Conservation (phyloP, 2,888 invertebrate genomes). For the Mythimna lalbum region DNA sequence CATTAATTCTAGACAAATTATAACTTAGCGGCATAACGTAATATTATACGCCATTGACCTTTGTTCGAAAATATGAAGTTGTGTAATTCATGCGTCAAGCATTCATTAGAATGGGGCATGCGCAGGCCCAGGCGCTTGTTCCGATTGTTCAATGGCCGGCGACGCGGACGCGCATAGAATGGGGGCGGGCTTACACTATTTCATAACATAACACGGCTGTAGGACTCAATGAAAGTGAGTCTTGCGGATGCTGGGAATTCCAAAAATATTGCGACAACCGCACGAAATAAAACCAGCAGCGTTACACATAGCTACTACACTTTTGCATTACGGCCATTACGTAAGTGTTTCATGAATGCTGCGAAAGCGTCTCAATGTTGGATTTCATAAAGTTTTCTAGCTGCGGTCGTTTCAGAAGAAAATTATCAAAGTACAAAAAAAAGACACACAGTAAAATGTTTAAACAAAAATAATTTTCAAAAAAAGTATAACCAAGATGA, state of each 20-base stretch:
- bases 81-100: constrained; percentile 74
- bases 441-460: too few species aligned
- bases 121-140: constrained; percentile 70
- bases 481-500: too few species aligned
- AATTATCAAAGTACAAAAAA: not conserved
- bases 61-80: constrained; percentile 72
- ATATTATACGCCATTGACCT: constrained; percentile 77
- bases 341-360: constrained; percentile 20
- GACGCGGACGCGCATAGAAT: constrained; percentile 76
- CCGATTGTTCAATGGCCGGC: constrained; percentile 73
- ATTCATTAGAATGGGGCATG: constrained; percentile 76
- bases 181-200: constrained; percentile 79
- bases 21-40: constrained; percentile 52
- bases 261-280: constrained; percentile 52
- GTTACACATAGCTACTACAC: constrained; percentile 27
- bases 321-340: constrained; percentile 17
- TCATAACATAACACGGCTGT: constrained; percentile 74
- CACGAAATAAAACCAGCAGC: constrained; percentile 30
- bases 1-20: constrained; percentile 43
- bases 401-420: not conserved
- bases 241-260: constrained; percentile 72
- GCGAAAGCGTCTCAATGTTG: constrained; percentile 8
- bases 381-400: not conserved
- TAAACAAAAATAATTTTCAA: not conserved
- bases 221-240: constrained; percentile 74